A percentile compares a stretch with the other conserved stretches of the same genome.
These are phyloP conservation scores for Zalophus californianus DNA, from an alignment of 2,797 vertebrate genomes.

Conservation along the genomic window DNA sequence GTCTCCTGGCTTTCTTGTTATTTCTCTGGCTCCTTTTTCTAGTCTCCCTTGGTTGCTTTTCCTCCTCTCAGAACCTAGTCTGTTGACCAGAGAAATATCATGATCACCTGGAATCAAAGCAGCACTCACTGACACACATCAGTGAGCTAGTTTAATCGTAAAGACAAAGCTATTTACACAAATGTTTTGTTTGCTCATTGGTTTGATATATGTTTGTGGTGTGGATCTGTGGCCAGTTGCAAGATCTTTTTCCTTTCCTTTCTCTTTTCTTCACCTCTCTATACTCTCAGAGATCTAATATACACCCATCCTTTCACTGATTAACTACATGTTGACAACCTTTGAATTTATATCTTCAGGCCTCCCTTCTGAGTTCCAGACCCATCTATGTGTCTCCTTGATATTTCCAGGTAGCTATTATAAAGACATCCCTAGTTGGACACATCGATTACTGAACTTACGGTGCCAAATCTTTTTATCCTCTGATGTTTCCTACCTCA, in stretches of 20 bases:
- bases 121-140: background rate
- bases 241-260: background rate
- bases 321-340: slow-evolving; percentile 24
- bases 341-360: slow-evolving; percentile 28
- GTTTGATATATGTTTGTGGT: background rate
- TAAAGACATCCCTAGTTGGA: background rate
- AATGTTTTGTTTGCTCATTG: background rate
- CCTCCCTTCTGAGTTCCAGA: slow-evolving; percentile 12
- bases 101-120: background rate
- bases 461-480: background rate
- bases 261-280: background rate
- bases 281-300: background rate
- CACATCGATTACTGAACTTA: background rate
- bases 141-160: background rate
- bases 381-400: background rate
- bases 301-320: background rate
- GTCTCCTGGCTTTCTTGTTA: background rate
- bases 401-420: slow-evolving; percentile 16
- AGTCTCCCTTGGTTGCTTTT: background rate
- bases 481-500: background rate
- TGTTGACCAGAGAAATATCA: background rate
- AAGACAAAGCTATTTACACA: background rate
- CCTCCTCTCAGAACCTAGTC: background rate
- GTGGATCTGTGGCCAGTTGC: background rate
- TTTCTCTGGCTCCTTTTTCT: background rate